Base-by-base conservation (phyloP, 2,888 invertebrate species). In the Drosophila flavopinicola region DNA sequence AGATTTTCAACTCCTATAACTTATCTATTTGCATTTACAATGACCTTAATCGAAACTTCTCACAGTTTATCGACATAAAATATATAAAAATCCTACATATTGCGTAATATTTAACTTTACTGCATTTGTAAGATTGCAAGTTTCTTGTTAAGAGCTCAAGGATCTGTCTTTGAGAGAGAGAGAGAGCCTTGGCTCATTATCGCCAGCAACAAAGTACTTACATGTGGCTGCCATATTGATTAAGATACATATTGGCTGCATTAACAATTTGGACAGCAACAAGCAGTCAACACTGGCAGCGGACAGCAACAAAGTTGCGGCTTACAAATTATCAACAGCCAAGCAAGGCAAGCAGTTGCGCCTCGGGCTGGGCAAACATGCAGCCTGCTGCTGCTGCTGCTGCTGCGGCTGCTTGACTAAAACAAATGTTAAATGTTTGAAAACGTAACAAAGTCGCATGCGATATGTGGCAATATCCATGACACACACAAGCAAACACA, bases 401-500 rank as follows among this genome's bases (percentile, higher is more conserved):
- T n/a, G n/a, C n/a, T n/a, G n/a, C n/a, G n/a, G n/a, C n/a, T n/a
- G 45, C 37, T 68, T 59, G 72, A 66, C 76, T 76, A 74, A 74
- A 76, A 71, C 84, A 86, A 80, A 84, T 73, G 76, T 75, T 75
- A 75, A 66, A 66, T 73, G 82, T 69, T 80, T 80, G 61, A 84
- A 80, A 84, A 67, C 53, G 85, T 86, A 83, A 72, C 80, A 79
- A 84, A 80, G 64, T 85, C 66, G 60, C 69, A 74, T 74, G 68
- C 48, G 54, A 75, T 69, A 69, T 71, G 75, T 69, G 70, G 70
- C 69, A 75, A 71, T 75, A 71, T 69, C 56, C 38, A 71, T 61
- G 56, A 63, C 24, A 60, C 35, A 53, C 52, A 41, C 39, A 52
- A 30, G 53, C 17, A 58, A 38, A 42, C 38, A 57, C 27, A 52